Evolutionary conservation across 2,888 invertebrate species (phyloP), one percentile per base, ranked within the genome.

Genomic region (Zelleria hepariella): DNA sequence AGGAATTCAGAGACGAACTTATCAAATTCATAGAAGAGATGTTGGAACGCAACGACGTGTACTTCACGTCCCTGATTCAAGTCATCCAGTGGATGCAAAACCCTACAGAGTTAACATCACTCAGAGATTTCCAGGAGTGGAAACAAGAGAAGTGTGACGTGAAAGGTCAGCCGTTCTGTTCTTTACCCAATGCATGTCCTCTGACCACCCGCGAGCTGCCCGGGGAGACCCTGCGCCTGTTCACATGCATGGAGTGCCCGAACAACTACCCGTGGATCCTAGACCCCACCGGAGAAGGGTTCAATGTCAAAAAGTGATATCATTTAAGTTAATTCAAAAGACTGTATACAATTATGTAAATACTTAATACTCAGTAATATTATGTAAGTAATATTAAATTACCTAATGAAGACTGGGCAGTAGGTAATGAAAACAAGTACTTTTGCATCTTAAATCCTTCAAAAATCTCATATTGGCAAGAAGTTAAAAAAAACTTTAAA

Each of bases 1-100:
- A 95, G 74, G 97, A 97, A 84, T 97, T 95, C 88, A 94, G 93
- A 81, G 96, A 97, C 64, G 96, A 96, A 79, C 90, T 97, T 59
- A 93, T 95, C 78, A 96, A 96, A 80, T 97, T 97, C 85, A 96
- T 97, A 69, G 96, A 97, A 87, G 97, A 97, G 82, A 96, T 96
- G 95, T 86, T 95, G 68, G 93, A 91, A 67, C 93, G 94, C 74
- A 96, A 95, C 74, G 97, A 97, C 75, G 97, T 97, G 26, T 97
- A 97, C 90, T 97, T 97, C 81, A 96, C 96, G 63, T 97, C 96
- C 62, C 94, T 95, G 90, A 92, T 96, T 68, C 91, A 95, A 91
- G 97, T 97, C 26, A 96, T 97, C 73, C 96, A 97, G 82, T 97
- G 97, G 97, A 97, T 97, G 96, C 97, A 97, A 84, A 96, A 95